Evolutionary conservation across 2,888 invertebrate species (phyloP), one percentile per base, ranked within the genome.

Genomic region (Nomada fabriciana): DNA sequence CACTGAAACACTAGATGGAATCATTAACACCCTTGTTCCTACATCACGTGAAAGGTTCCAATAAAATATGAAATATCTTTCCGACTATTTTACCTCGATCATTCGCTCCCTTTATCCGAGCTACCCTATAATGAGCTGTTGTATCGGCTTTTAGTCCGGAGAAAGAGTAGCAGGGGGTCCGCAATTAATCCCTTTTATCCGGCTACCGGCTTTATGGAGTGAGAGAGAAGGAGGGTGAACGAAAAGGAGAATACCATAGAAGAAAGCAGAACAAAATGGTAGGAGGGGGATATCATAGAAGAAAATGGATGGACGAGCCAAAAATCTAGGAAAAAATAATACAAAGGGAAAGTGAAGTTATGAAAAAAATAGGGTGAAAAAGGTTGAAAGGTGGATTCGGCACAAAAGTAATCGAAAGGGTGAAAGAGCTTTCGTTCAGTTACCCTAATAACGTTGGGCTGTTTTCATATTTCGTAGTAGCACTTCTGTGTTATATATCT

Each of bases 111-210:
- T 75, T 85, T 76, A 57, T 18, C 10, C 53, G 50, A 61, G 74
- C 43, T 78, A 67, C 20, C 60, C 71, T 69, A 78, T 87, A 88
- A 88, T 84, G 86, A 87, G 77, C 68, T 76, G 74, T 78, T 78
- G 86, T 88, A 88, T 88, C 81, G 86, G 78, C 59, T 87, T 86
- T 80, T 60, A 57, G 29, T 4, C 57, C 76, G 61, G 76, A 78
- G 76, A 80, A 78, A 55, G 65, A 70, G 61, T 60, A 69, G 50
- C 68, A 55, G 59, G 36, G 52, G 74, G 53, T n/a, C 36, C 63
- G 61, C 83, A 80, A 88, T 85, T 86, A 88, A 88, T 88, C 80
- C 82, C 76, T 83, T 86, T 86, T 86, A 88, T 83, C 74, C 83
- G 67, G 63, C 55, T 64, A 55, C 47, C 63, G 59, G 29, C 9